Conservation (phyloP, 2,888 invertebrate genomes). For the Xestia ashworthii region DNA sequence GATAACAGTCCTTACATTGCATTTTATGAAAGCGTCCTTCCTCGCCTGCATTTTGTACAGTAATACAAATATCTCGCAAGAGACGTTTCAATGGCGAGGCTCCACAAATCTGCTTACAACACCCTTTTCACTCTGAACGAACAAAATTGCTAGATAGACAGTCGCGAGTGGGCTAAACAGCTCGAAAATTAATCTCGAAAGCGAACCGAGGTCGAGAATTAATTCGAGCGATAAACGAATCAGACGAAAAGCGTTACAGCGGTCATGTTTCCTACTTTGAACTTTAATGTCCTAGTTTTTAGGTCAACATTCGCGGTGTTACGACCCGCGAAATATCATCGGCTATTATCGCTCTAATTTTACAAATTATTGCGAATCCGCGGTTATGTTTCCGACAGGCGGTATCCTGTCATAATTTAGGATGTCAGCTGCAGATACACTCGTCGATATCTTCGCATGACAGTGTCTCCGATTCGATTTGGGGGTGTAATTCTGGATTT, state of each 20-base stretch:
- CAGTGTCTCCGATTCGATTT: constrained; percentile 53
- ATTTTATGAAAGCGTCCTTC: constrained; percentile 54
- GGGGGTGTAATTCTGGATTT: constrained; percentile 46
- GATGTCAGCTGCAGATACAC: constrained; percentile 71
- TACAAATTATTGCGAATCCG: constrained; percentile 74
- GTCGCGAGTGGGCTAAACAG: constrained; percentile 74
- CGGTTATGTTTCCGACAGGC: constrained; percentile 69
- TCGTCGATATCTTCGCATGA: constrained; percentile 65
- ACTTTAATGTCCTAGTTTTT: constrained; percentile 44
- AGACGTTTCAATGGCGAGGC: constrained; percentile 53
- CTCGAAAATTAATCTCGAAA: constrained; percentile 78
- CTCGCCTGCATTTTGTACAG: constrained; percentile 62
- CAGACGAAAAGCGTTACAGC: constrained; percentile 64
- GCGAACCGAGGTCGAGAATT: constrained; percentile 76
- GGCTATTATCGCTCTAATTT: constrained; percentile 72
- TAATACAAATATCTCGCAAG: constrained; percentile 70
- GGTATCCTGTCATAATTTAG: constrained; percentile 79
- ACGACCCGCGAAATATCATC: constrained; percentile 47
- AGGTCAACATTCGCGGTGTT: constrained; percentile 39
- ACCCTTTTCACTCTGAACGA: constrained; percentile 70
- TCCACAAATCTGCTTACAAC: constrained; percentile 70
- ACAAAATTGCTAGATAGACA: constrained; percentile 72
- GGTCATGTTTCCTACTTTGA: constrained; percentile 30
- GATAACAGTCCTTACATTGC: constrained; percentile 57
- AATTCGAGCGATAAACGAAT: constrained; percentile 79